phyloP scores from a whole-genome alignment of 2,113 vertebrate species.

The Siniperca chuatsi region DNA sequence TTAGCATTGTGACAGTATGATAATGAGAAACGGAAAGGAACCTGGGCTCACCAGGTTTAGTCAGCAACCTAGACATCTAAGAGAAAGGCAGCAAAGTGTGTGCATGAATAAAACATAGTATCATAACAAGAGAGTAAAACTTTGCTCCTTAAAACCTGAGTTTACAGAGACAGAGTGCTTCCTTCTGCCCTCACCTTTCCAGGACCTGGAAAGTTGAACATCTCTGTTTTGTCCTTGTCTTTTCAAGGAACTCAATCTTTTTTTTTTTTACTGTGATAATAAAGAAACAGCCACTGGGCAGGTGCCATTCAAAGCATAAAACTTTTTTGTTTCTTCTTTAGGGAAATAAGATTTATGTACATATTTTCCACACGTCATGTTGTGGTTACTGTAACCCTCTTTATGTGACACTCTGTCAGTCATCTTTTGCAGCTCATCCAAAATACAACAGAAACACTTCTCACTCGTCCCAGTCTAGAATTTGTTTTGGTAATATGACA shows the following conservation, averaged over 20 bases:
- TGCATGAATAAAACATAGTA: constrained; percentile 60
- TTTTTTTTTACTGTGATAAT: neutral
- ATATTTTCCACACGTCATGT: neutral
- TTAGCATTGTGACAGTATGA: constrained; percentile 24
- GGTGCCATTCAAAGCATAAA: neutral
- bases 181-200: neutral
- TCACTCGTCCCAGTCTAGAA: neutral
- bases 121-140: constrained; percentile 24
- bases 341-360: neutral
- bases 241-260: neutral
- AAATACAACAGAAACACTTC: neutral
- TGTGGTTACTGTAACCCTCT: neutral
- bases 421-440: neutral
- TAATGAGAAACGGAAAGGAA: constrained; percentile 20
- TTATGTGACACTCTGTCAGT: neutral
- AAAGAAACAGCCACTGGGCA: neutral
- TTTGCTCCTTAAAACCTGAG: constrained; percentile 9
- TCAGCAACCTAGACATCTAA: neutral
- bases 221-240: neutral
- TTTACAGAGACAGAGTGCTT: constrained; percentile 13
- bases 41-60: neutral
- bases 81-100: neutral
- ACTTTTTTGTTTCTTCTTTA: neutral
- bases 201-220: neutral
- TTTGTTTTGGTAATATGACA: neutral